These are phyloP conservation scores for Miltochrista miniata DNA, from an alignment of 2,888 invertebrate species.

Conservation along the genomic window DNA sequence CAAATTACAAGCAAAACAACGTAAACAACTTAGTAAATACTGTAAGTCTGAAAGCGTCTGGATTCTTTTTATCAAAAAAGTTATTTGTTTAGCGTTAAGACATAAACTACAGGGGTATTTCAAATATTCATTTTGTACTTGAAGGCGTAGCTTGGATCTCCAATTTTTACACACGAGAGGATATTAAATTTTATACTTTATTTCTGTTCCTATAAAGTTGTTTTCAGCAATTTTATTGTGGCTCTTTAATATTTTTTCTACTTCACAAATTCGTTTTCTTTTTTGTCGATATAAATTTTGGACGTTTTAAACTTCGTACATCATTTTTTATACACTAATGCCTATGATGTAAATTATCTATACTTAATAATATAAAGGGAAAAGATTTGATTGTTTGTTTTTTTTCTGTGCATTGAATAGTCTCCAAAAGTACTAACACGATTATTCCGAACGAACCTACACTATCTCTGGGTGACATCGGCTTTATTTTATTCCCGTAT, in stretches of 20 bases:
- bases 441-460: too few species aligned
- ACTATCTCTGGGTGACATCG: too few species aligned
- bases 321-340: too few species aligned
- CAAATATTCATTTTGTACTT: conserved; percentile 55
- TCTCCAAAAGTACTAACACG: too few species aligned
- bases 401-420: too few species aligned
- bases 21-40: conserved; percentile 13
- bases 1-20: neutral
- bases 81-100: conserved; percentile 43
- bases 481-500: too few species aligned
- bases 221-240: conserved; percentile 39
- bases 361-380: too few species aligned
- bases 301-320: too few species aligned
- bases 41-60: conserved; percentile 8
- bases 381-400: too few species aligned
- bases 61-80: conserved; percentile 37
- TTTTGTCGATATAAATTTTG: neutral
- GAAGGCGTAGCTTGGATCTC: conserved; percentile 36
- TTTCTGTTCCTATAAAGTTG: conserved; percentile 49
- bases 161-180: conserved; percentile 43
- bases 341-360: too few species aligned
- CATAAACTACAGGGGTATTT: conserved; percentile 49
- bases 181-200: conserved; percentile 59
- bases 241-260: conserved; percentile 23
- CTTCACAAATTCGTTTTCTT: conserved; percentile 9